These are phyloP conservation scores for Iguana delicatissima DNA, from an alignment of 2,797 vertebrate genomes.

Conservation along the genomic window DNA sequence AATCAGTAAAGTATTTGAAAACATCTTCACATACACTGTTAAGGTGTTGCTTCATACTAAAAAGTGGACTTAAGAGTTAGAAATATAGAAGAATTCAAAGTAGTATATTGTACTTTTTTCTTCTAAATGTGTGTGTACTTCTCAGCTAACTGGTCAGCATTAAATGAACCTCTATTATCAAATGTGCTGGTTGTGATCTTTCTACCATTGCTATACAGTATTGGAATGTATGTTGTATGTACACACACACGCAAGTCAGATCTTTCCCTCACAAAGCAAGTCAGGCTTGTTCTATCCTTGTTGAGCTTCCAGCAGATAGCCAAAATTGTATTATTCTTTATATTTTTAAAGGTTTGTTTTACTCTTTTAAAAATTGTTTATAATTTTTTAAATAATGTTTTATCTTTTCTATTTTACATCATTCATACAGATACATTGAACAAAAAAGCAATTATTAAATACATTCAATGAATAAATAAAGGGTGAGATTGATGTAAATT, in stretches of 20 bases:
- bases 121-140: constrained; percentile 60
- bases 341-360: background rate
- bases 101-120: constrained; percentile 57
- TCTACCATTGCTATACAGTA: constrained; percentile 65
- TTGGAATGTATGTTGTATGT: constrained; percentile 45
- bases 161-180: constrained; percentile 69
- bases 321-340: background rate
- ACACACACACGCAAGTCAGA: no score
- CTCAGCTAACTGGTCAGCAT: constrained; percentile 70
- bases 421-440: no score
- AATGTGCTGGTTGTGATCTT: constrained; percentile 70
- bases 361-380: background rate
- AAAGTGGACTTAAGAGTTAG: constrained; percentile 57
- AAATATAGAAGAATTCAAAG: constrained; percentile 67
- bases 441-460: no score
- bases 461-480: no score
- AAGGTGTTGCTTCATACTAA: constrained; percentile 63
- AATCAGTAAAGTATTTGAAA: constrained; percentile 70
- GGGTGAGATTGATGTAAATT: background rate
- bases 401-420: no score
- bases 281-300: no score
- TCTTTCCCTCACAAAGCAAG: no score
- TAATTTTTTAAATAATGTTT: no score
- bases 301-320: no score
- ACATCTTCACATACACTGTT: constrained; percentile 60